Evolutionary conservation across 2,113 vertebrate genomes (phyloP).

Genomic region (Hemibagrus wyckioides): DNA sequence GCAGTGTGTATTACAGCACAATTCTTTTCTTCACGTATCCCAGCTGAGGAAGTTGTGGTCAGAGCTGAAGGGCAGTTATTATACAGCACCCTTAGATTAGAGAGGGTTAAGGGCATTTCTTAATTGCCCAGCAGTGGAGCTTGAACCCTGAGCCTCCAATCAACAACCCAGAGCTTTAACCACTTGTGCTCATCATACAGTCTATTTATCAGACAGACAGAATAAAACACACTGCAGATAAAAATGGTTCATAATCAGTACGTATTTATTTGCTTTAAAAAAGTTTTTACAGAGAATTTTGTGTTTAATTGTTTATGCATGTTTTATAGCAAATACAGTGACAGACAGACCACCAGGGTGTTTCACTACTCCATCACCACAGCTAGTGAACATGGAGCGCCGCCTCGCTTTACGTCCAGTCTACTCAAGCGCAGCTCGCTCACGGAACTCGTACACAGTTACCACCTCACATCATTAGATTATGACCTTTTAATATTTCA

Average conservation of each 20-base stretch:
- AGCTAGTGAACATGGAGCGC: slow-evolving; percentile 59
- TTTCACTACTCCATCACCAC: slow-evolving; percentile 66
- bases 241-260: slow-evolving; percentile 20
- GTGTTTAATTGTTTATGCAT: slow-evolving; percentile 72
- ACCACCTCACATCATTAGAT: slow-evolving; percentile 58
- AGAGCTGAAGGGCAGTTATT: too few relatives aligned
- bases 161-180: too few relatives aligned
- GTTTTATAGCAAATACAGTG: slow-evolving; percentile 70
- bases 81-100: too few relatives aligned
- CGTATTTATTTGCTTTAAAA: slow-evolving; percentile 46
- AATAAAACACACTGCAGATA: slow-evolving; percentile 30
- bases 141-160: too few relatives aligned
- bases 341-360: slow-evolving; percentile 67
- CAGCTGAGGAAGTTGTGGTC: too few relatives aligned
- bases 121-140: too few relatives aligned
- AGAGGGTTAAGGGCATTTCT: too few relatives aligned
- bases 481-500: slow-evolving; percentile 55
- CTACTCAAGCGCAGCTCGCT: slow-evolving; percentile 52
- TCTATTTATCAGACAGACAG: background rate
- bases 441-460: slow-evolving; percentile 57
- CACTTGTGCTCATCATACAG: too few relatives aligned
- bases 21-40: too few relatives aligned
- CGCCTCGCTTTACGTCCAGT: slow-evolving; percentile 39
- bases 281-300: slow-evolving; percentile 60
- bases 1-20: too few relatives aligned